These are phyloP conservation scores for Pluvianellus socialis DNA, from an alignment of 2,113 vertebrate genomes.

Conservation along the genomic window DNA sequence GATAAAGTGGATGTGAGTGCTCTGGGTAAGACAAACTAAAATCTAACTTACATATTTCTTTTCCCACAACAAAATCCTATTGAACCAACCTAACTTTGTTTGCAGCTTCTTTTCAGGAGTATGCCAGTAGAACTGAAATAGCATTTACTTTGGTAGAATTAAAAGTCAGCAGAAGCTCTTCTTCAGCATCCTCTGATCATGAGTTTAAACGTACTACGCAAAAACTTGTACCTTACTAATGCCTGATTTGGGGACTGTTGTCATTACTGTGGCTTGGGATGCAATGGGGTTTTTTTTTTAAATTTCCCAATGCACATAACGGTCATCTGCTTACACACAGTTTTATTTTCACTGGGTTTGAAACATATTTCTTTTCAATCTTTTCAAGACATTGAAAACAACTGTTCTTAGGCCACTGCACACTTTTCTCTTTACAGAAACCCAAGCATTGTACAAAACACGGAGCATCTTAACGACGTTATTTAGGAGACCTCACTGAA, in stretches of 20 bases:
- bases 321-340: not conserved
- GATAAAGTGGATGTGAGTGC: not conserved
- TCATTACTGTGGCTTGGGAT: not conserved
- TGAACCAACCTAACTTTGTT: not conserved
- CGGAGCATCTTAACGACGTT: not conserved
- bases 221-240: not conserved
- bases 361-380: not conserved
- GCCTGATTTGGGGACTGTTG: not conserved
- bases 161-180: not conserved
- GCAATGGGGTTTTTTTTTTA: not conserved
- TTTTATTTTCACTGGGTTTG: not conserved
- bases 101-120: not conserved
- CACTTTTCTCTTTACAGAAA: not conserved
- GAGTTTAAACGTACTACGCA: not conserved
- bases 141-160: not conserved
- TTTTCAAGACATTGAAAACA: not conserved
- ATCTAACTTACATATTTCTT: not conserved
- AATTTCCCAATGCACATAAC: not conserved
- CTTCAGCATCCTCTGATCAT: not conserved
- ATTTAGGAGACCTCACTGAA: not conserved
- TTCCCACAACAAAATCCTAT: not conserved
- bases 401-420: not conserved
- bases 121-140: not conserved
- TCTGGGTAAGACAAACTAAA: not conserved
- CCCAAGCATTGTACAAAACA: not conserved